A percentile compares a stretch with the other conserved stretches of the same genome.
These are phyloP conservation scores for Aphodius granarius DNA, from an alignment of 2,888 invertebrate species.

Conservation along the genomic window DNA sequence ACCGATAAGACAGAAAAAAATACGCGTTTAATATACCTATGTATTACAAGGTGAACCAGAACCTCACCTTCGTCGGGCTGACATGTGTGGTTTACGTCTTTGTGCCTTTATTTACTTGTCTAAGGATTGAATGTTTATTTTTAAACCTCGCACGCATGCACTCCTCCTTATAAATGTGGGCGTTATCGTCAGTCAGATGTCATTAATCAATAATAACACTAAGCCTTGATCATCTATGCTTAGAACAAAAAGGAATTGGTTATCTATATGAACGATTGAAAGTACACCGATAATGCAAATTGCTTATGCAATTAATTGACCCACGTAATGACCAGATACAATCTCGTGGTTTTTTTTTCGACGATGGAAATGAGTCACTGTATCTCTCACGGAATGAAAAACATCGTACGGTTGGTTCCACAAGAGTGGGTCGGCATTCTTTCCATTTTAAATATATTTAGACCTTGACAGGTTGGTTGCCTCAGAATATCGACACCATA, in stretches of 20 bases:
- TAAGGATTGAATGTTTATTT: neutral
- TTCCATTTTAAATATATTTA: neutral
- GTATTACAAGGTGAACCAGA: neutral
- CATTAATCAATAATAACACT: neutral
- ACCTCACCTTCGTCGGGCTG: neutral
- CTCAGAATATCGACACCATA: neutral
- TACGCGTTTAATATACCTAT: neutral
- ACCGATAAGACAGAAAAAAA: neutral
- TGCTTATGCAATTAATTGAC: neutral
- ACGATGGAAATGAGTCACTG: neutral
- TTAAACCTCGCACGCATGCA: neutral
- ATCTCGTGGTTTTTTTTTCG: neutral
- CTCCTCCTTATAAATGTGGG: neutral
- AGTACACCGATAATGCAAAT: neutral
- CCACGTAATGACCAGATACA: neutral
- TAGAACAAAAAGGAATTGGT: no score
- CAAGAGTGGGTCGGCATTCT: neutral
- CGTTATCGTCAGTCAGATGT: neutral
- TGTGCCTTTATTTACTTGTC: neutral
- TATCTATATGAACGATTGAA: no score
- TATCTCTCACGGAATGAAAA: neutral
- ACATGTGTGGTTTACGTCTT: neutral
- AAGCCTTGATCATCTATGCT: no score
- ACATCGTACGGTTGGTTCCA: neutral
- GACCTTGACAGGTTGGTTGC: neutral